phyloP scores from a whole-genome alignment of 2,113 vertebrate species.

The Pseudorasbora parva region DNA sequence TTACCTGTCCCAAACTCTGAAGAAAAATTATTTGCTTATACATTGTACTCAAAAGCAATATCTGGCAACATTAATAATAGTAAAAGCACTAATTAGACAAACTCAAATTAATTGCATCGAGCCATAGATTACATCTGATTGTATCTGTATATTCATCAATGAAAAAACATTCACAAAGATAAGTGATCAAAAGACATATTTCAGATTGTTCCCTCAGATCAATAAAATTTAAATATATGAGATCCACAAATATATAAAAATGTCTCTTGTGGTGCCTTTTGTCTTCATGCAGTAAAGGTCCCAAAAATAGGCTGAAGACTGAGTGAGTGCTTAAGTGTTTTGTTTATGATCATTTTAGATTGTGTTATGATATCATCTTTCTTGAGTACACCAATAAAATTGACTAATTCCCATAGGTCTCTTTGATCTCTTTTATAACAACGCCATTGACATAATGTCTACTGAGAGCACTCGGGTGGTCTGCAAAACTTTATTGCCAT shows the following conservation, averaged over 20 bases:
- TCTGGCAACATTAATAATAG: too few species aligned
- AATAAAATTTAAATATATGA: not conserved
- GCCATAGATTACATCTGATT: not conserved
- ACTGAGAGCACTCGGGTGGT: conserved; percentile 13
- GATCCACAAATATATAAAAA: not conserved
- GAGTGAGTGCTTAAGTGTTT: not conserved
- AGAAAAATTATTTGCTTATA: not conserved
- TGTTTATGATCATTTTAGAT: conserved; percentile 4
- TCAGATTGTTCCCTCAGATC: not conserved
- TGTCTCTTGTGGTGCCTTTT: not conserved
- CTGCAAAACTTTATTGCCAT: conserved; percentile 34
- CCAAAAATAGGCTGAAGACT: not conserved
- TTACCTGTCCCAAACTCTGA: not conserved
- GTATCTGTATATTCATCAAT: too few species aligned
- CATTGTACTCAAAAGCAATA: too few species aligned
- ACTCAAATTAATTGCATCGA: too few species aligned
- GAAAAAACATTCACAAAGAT: not conserved
- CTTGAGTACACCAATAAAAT: conserved; percentile 19
- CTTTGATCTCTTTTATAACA: conserved; percentile 10
- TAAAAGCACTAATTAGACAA: too few species aligned
- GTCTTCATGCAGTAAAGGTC: not conserved
- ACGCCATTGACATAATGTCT: conserved; percentile 23
- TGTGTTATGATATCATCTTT: conserved; percentile 17
- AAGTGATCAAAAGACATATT: not conserved
- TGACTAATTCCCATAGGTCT: not conserved